phyloP scores from a whole-genome alignment of 2,113 vertebrate species.

The Chionis minor region DNA sequence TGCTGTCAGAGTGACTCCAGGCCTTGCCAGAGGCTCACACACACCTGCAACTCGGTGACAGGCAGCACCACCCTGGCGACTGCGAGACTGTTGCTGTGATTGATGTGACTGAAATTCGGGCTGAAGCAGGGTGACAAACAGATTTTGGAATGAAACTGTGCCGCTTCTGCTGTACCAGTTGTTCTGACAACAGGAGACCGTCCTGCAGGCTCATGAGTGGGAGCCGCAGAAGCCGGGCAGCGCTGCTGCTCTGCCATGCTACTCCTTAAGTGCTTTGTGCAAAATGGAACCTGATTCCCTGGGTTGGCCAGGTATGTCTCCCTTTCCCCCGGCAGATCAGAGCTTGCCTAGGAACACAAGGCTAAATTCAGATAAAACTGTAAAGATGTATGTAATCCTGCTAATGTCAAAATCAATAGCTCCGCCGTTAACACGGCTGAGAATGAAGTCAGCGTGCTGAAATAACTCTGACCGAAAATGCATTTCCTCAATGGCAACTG shows the following conservation, averaged over 20 bases:
- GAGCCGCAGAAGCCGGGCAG: no score
- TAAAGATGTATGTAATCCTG: neutral
- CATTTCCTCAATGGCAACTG: neutral
- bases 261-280: neutral
- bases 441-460: neutral
- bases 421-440: neutral
- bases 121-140: neutral
- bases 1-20: neutral
- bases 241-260: neutral
- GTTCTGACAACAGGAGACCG: no score
- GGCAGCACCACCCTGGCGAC: no score
- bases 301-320: neutral
- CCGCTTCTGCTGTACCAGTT: neutral
- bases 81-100: neutral
- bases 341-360: fast-evolving
- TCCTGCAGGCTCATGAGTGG: neutral
- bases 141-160: neutral
- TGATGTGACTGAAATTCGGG: neutral
- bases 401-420: neutral
- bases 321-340: no score
- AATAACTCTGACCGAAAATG: neutral
- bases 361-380: neutral
- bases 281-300: fast-evolving
- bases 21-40: neutral
- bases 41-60: neutral